These are phyloP conservation scores for Mimumesa dahlbomi DNA, from an alignment of 2,888 invertebrate genomes.

Conservation along the genomic window DNA sequence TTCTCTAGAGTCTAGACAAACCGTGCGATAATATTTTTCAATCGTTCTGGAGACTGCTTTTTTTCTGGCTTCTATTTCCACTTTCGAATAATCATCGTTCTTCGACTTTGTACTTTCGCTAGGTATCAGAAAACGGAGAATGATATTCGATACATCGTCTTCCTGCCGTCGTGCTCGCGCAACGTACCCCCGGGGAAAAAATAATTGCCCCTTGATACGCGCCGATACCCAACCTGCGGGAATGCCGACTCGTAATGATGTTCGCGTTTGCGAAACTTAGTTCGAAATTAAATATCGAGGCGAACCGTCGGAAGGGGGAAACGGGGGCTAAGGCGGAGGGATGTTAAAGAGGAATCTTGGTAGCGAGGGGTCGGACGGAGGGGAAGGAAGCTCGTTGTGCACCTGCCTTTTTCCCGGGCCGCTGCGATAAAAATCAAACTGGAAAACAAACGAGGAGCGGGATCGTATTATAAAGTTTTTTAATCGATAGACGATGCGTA, in stretches of 20 bases:
- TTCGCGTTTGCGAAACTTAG: conserved; percentile 67
- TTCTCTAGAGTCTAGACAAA: too few relatives aligned
- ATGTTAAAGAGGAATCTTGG: conserved; percentile 54
- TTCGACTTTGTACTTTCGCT: background rate
- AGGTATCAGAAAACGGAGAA: conserved; percentile 11
- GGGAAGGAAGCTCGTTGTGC: conserved; percentile 43
- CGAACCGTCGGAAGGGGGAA: conserved; percentile 35
- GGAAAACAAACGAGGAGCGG: conserved; percentile 71
- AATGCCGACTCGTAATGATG: conserved; percentile 63
- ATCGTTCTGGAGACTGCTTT: too few relatives aligned
- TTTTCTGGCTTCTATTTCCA: too few relatives aligned
- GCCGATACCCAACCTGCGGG: conserved; percentile 68
- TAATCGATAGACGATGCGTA: conserved; percentile 74
- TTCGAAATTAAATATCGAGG: conserved; percentile 76
- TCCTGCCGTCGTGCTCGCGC: conserved; percentile 19
- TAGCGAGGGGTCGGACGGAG: conserved; percentile 16
- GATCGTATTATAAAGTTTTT: conserved; percentile 77
- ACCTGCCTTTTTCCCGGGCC: conserved; percentile 64
- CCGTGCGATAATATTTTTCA: too few relatives aligned
- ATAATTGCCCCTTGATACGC: conserved; percentile 70
- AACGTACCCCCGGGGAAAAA: conserved; percentile 60
- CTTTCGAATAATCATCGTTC: too few relatives aligned
- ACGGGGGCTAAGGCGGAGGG: conserved; percentile 23
- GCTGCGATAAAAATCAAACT: conserved; percentile 73
- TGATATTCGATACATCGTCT: conserved; percentile 24